Percentiles rank a stretch among this genome's conserved stretches.
Evolutionary conservation across 2,797 vertebrate species (phyloP).

Genomic region (Hyperoplus immaculatus): DNA sequence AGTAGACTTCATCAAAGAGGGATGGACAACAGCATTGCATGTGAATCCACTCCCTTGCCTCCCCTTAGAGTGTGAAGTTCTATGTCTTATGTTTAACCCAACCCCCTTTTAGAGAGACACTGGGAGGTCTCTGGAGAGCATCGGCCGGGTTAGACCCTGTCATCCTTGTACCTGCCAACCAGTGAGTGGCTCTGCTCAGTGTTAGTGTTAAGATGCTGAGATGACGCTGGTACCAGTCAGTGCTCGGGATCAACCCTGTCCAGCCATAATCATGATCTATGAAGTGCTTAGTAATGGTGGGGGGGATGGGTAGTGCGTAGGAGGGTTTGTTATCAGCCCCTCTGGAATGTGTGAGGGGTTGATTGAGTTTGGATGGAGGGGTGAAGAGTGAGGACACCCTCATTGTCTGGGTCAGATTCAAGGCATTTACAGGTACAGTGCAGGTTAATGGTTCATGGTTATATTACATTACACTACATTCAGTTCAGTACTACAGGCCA

Average conservation of each 20-base stretch:
- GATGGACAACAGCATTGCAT: background rate
- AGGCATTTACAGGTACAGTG: conserved; percentile 1
- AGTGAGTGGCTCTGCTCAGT: conserved; percentile 59
- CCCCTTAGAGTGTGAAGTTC: background rate
- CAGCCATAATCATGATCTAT: conserved; percentile 70
- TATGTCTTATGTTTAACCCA: background rate
- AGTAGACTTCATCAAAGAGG: background rate
- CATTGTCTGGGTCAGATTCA: conserved; percentile 21
- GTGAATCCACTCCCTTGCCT: background rate
- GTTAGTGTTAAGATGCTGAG: conserved; percentile 55
- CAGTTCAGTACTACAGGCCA: background rate
- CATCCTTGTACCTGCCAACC: conserved; percentile 45
- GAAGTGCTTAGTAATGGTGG: conserved; percentile 38
- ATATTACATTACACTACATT: too few relatives aligned
- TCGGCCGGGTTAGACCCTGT: conserved; percentile 22
- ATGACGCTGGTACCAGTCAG: conserved; percentile 65
- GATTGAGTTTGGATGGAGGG: conserved; percentile 54
- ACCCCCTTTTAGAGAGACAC: background rate
- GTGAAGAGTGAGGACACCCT: conserved; percentile 56
- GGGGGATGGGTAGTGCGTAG: conserved; percentile 34
- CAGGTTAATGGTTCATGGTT: conserved; percentile 7
- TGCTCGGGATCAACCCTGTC: conserved; percentile 58
- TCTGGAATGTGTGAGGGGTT: conserved; percentile 77
- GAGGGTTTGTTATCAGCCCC: conserved; percentile 70
- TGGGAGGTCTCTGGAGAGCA: conserved; percentile 40